Conservation (phyloP, 2,888 invertebrate genomes). For the Caenorhabditis sinica region DNA sequence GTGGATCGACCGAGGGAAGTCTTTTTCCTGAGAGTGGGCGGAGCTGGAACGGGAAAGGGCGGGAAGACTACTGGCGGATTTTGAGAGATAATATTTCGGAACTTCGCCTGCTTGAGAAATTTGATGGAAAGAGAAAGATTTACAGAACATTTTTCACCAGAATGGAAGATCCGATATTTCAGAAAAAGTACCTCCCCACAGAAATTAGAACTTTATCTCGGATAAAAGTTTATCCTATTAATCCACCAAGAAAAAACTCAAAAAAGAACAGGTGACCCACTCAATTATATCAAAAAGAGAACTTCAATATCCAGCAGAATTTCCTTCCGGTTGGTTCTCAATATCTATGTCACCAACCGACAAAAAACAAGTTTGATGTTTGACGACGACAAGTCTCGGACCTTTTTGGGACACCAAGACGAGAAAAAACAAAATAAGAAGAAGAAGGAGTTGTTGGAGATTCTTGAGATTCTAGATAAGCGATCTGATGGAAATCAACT, state of each 20-base stretch:
- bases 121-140: too few relatives aligned
- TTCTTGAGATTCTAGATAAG: constrained; percentile 36
- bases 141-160: background rate
- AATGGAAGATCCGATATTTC: too few relatives aligned
- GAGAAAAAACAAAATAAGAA: background rate
- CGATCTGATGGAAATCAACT: constrained; percentile 40
- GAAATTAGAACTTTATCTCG: background rate
- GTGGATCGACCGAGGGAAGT: background rate
- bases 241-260: background rate
- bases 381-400: constrained; percentile 32
- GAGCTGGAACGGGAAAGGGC: background rate
- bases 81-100: background rate
- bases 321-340: constrained; percentile 39
- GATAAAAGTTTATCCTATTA: background rate
- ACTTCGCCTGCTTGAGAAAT: too few relatives aligned
- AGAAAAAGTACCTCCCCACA: too few relatives aligned
- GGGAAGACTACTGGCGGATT: background rate
- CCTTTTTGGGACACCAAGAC: constrained; percentile 29
- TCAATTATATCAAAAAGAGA: constrained; percentile 30
- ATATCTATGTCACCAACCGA: constrained; percentile 24
- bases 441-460: constrained; percentile 5
- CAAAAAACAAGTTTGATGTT: constrained; percentile 46
- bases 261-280: constrained; percentile 41
- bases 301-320: constrained; percentile 28
- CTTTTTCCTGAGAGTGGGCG: background rate